phyloP scores from a whole-genome alignment of 2,888 invertebrate genomes.

The Malthinus seriepunctatus region DNA sequence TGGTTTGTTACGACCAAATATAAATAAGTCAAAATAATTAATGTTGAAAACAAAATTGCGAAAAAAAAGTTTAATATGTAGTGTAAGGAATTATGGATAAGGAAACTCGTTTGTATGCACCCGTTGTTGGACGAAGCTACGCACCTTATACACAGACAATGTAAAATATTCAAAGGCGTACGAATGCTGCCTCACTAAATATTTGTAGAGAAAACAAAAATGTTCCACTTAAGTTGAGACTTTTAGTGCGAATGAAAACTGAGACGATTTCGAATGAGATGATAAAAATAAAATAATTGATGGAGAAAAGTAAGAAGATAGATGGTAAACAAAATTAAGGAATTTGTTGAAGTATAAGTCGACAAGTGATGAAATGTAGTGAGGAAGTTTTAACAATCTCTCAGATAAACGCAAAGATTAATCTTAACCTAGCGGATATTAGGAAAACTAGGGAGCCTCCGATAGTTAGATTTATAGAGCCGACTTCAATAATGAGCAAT shows the following conservation, averaged over 20 bases:
- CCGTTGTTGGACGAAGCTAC: slow-evolving; percentile 24
- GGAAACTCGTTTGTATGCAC: slow-evolving; percentile 24
- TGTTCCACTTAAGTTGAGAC: slow-evolving; percentile 20
- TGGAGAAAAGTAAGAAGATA: slow-evolving; percentile 14
- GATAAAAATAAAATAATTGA: slow-evolving; percentile 4
- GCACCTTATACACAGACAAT: slow-evolving; percentile 23
- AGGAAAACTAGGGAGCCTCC: slow-evolving; percentile 27
- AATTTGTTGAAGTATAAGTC: slow-evolving; percentile 32
- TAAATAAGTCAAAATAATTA: background rate
- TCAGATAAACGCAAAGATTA: slow-evolving; percentile 37
- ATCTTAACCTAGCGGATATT: slow-evolving; percentile 36
- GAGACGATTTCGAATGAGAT: slow-evolving; percentile 12
- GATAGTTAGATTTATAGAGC: slow-evolving; percentile 40
- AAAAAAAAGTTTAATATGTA: slow-evolving; percentile 13
- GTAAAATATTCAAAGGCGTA: slow-evolving; percentile 26
- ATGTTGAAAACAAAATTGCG: slow-evolving; percentile 11
- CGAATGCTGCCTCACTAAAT: slow-evolving; percentile 22
- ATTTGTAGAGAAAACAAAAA: slow-evolving; percentile 25
- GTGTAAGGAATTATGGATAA: slow-evolving; percentile 23
- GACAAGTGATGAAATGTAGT: background rate
- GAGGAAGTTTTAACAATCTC: slow-evolving; percentile 30
- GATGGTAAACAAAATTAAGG: slow-evolving; percentile 33
- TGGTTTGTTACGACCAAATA: too few relatives aligned
- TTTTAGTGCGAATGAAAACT: slow-evolving; percentile 16
- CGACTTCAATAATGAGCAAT: slow-evolving; percentile 39